phyloP scores from a whole-genome alignment of 2,888 invertebrate species.

The Rhingia campestris region DNA sequence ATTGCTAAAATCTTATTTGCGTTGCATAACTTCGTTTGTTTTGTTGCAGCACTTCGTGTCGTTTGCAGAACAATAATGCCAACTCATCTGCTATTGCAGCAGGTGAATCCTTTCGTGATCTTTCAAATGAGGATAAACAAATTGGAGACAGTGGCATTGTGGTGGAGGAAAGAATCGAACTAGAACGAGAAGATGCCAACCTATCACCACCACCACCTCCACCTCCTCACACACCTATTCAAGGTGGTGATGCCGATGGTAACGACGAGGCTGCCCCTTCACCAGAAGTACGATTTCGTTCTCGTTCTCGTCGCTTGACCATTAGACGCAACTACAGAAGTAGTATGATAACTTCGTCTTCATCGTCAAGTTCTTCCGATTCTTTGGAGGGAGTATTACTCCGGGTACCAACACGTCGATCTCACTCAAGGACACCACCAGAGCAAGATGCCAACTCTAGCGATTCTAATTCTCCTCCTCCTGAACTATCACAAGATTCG shows the following conservation, averaged over 20 bases:
- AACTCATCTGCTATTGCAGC: constrained; percentile 45
- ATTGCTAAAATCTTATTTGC: neutral
- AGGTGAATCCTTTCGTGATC: neutral
- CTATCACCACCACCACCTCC: neutral
- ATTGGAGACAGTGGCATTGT: constrained; percentile 26
- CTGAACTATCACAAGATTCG: constrained; percentile 56
- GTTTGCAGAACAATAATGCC: constrained; percentile 62
- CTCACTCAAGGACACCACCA: constrained; percentile 22
- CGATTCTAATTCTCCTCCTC: constrained; percentile 55
- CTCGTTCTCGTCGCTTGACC: constrained; percentile 37
- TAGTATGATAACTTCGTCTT: constrained; percentile 65
- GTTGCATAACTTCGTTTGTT: constrained; percentile 53
- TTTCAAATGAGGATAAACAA: constrained; percentile 2
- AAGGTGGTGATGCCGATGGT: constrained; percentile 6
- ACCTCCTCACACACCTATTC: neutral
- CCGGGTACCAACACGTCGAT: constrained; percentile 22
- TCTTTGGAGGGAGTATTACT: constrained; percentile 49
- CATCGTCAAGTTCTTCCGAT: constrained; percentile 61
- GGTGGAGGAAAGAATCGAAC: constrained; percentile 17
- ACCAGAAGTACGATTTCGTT: constrained; percentile 33
- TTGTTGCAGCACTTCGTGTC: constrained; percentile 56
- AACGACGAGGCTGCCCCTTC: neutral
- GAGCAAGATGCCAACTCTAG: constrained; percentile 44
- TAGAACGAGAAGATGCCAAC: neutral
- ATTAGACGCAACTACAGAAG: constrained; percentile 67